phyloP scores from a whole-genome alignment of 2,888 invertebrate species.

The Eupithecia inturbata region DNA sequence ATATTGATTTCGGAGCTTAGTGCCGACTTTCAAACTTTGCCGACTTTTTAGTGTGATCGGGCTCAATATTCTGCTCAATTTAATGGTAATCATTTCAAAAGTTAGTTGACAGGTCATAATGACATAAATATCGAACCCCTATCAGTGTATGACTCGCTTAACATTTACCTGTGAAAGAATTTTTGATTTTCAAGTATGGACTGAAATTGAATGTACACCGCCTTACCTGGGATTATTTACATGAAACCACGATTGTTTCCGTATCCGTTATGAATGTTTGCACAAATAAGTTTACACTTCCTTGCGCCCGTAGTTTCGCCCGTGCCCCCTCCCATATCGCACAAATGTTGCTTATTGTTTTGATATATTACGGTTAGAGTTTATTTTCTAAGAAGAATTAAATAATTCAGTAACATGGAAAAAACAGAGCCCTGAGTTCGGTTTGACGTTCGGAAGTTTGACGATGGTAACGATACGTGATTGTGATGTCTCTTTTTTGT shows the following conservation, averaged over 20 bases:
- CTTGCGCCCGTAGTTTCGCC: not conserved
- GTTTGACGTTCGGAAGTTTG: not conserved
- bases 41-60: not conserved
- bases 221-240: constrained; percentile 4
- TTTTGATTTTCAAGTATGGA: not conserved
- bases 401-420: not conserved
- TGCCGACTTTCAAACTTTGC: no score
- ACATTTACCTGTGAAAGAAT: not conserved
- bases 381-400: not conserved
- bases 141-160: not conserved
- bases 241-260: constrained; percentile 6
- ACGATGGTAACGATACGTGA: not conserved
- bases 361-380: not conserved
- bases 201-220: constrained; percentile 4
- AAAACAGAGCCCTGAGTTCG: not conserved
- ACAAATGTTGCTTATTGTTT: constrained; percentile 1
- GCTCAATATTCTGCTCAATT: not conserved
- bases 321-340: not conserved
- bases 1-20: no score
- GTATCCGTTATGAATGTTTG: constrained; percentile 22
- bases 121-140: not conserved
- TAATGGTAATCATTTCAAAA: not conserved
- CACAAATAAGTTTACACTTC: constrained; percentile 25
- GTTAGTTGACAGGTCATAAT: not conserved
- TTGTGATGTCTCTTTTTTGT: not conserved